Conservation (phyloP, 1,140 invertebrate species). For the Hyphantria cunea region DNA sequence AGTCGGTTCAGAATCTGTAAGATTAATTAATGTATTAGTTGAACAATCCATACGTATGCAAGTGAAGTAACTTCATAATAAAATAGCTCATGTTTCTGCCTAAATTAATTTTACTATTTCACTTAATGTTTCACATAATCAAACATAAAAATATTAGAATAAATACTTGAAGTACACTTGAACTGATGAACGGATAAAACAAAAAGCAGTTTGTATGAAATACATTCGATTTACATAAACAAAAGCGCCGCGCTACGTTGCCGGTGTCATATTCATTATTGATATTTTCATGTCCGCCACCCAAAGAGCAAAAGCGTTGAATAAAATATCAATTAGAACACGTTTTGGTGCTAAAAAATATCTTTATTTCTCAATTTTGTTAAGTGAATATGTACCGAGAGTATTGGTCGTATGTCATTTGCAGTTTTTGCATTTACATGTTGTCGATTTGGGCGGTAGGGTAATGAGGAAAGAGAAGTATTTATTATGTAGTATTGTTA, state of each 20-base stretch:
- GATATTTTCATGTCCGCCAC: conserved; percentile 69
- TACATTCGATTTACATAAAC: conserved; percentile 44
- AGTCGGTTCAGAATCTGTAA: too few species aligned
- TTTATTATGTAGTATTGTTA: conserved; percentile 61
- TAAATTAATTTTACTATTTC: too few species aligned
- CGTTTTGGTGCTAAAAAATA: conserved; percentile 62
- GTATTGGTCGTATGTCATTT: conserved; percentile 74
- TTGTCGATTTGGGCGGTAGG: conserved; percentile 71
- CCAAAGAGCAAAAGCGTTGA: conserved; percentile 71
- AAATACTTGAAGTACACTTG: neutral
- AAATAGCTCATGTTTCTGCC: too few species aligned
- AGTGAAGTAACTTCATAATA: too few species aligned
- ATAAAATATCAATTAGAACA: conserved; percentile 79
- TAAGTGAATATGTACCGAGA: conserved; percentile 72
- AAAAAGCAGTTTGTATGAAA: conserved; percentile 25
- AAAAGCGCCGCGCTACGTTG: conserved; percentile 45
- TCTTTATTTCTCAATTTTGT: conserved; percentile 76
- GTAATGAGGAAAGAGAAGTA: conserved; percentile 72
- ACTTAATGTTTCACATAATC: too few species aligned
- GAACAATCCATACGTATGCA: too few species aligned
- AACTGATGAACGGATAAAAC: conserved; percentile 14
- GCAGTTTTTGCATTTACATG: conserved; percentile 63
- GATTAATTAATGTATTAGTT: too few species aligned
- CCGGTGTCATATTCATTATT: conserved; percentile 63
- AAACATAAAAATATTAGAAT: neutral